Conservation (phyloP, 2,888 invertebrate genomes). For the Cephus nigrinus region DNA sequence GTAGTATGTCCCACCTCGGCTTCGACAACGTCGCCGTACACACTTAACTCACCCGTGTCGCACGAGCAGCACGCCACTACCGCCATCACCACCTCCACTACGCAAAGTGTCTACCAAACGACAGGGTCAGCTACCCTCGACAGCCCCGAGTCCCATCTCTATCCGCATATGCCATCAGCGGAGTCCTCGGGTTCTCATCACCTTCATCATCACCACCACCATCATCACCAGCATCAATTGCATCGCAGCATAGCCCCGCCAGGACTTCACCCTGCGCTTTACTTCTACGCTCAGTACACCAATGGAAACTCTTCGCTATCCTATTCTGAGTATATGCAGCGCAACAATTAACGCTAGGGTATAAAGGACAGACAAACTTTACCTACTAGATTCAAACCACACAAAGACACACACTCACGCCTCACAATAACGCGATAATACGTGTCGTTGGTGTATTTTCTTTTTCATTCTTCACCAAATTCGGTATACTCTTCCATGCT, state of each 20-base stretch:
- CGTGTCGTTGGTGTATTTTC: not conserved
- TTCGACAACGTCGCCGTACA: conserved; percentile 50
- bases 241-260: conserved; percentile 55
- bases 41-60: conserved; percentile 45
- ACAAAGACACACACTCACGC: not conserved
- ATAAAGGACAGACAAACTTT: not conserved
- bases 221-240: conserved; percentile 43
- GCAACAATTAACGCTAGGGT: conserved; percentile 47
- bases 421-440: not conserved
- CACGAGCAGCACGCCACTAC: conserved; percentile 33
- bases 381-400: not conserved
- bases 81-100: conserved; percentile 30
- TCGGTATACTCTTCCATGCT: not conserved
- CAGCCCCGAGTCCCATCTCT: conserved; percentile 41
- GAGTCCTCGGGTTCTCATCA: conserved; percentile 33
- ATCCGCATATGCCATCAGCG: conserved; percentile 47
- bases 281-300: conserved; percentile 63
- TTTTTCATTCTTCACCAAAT: not conserved
- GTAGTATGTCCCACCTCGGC: conserved; percentile 54
- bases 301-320: conserved; percentile 55
- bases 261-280: conserved; percentile 62
- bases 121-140: conserved; percentile 36
- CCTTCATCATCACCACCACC: conserved; percentile 42
- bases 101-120: conserved; percentile 61
- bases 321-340: conserved; percentile 63